Conservation (phyloP, 2,888 invertebrate species). For the Lucinisca nassula region DNA sequence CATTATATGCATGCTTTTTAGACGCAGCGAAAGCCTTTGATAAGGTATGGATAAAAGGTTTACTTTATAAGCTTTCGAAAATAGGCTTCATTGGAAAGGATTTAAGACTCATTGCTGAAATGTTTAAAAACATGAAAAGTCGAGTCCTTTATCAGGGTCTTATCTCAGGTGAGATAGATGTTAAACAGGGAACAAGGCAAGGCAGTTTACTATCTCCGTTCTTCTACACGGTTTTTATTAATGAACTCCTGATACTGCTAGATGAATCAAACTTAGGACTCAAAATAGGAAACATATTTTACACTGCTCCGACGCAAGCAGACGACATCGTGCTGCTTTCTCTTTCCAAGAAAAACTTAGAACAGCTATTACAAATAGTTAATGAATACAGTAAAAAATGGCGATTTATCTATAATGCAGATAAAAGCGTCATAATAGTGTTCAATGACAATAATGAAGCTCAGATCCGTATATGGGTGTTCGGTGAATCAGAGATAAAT, state of each 20-base stretch:
- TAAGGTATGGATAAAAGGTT: conserved; percentile 2
- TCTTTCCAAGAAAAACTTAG: neutral
- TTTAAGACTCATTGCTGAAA: neutral
- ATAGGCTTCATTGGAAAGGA: neutral
- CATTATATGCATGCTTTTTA: neutral
- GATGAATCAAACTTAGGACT: neutral
- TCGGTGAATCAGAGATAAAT: neutral
- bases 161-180: neutral
- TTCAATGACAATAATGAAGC: neutral
- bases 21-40: conserved; percentile 25
- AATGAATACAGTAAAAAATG: neutral
- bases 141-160: neutral
- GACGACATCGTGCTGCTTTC: conserved; percentile 23
- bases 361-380: conserved; percentile 5
- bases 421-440: conserved; percentile 22
- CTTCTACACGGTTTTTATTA: conserved; percentile 16
- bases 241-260: neutral
- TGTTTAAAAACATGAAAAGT: neutral
- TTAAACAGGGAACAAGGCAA: conserved; percentile 18
- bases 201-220: conserved; percentile 19
- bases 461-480: neutral
- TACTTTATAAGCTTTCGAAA: conserved; percentile 16
- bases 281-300: neutral
- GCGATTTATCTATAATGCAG: conserved; percentile 21
- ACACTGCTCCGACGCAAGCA: conserved; percentile 24